These are phyloP conservation scores for Phyllotreta striolata DNA, from an alignment of 2,888 invertebrate species.

Conservation along the genomic window DNA sequence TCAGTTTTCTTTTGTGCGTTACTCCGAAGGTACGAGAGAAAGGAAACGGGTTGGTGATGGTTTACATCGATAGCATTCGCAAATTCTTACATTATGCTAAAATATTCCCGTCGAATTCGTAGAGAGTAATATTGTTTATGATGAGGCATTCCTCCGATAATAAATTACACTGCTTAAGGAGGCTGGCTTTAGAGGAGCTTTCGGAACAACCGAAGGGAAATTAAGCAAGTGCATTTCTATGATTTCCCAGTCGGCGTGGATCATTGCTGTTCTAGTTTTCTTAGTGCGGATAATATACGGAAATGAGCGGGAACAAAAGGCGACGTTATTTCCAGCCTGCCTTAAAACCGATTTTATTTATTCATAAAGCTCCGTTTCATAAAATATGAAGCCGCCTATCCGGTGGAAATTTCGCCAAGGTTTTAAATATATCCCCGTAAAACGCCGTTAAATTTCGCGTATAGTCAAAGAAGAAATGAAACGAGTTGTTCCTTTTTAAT, in stretches of 20 bases:
- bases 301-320: constrained; percentile 16
- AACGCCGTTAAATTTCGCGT: constrained; percentile 18
- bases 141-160: no score
- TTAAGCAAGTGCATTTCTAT: not conserved
- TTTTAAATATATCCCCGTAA: constrained; percentile 12
- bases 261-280: constrained; percentile 1
- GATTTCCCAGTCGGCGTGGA: constrained; percentile 12
- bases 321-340: constrained; percentile 5
- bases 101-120: not conserved
- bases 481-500: no score
- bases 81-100: constrained; percentile 6
- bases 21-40: constrained; percentile 1
- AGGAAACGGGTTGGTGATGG: not conserved
- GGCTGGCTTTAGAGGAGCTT: no score
- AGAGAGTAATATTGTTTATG: no score
- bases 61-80: constrained; percentile 4
- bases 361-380: constrained; percentile 19
- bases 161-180: no score
- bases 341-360: constrained; percentile 25
- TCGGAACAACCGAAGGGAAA: no score
- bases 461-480: no score
- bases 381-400: constrained; percentile 19
- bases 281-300: constrained; percentile 1
- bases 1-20: constrained; percentile 8
- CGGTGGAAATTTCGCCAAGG: constrained; percentile 18